A percentile compares a stretch with the other conserved stretches of the same genome.
Evolutionary conservation across 2,113 vertebrate genomes (phyloP).

Genomic region (Corythaixoides concolor): DNA sequence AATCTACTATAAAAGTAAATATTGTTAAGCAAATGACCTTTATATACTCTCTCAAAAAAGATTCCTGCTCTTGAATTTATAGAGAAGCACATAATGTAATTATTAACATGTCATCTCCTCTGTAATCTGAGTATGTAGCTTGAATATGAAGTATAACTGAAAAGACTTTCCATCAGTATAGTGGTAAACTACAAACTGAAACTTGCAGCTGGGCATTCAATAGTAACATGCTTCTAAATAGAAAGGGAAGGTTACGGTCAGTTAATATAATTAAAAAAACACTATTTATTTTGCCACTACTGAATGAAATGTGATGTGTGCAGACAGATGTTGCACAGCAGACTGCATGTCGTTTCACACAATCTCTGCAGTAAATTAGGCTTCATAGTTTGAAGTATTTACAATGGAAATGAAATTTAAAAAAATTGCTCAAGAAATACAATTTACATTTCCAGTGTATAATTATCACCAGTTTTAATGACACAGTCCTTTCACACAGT

Average conservation of each 20-base stretch:
- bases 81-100: background rate
- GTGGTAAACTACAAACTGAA: background rate
- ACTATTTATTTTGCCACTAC: constrained; percentile 4
- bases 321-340: constrained; percentile 23
- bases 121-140: background rate
- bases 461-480: constrained; percentile 33
- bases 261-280: background rate
- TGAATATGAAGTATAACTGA: background rate
- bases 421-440: constrained; percentile 44
- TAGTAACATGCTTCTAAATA: background rate
- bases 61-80: background rate
- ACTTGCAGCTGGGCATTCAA: background rate
- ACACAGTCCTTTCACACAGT: background rate
- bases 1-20: background rate
- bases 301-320: constrained; percentile 16
- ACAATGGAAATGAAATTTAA: constrained; percentile 30
- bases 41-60: background rate
- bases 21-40: background rate
- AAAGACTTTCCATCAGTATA: background rate
- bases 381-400: constrained; percentile 33
- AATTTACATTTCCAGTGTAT: constrained; percentile 40
- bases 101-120: background rate
- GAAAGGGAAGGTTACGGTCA: background rate
- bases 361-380: constrained; percentile 31
- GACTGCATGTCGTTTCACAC: background rate